phyloP scores from a whole-genome alignment of 2,113 vertebrate species.

The Pseudonaja textilis region DNA sequence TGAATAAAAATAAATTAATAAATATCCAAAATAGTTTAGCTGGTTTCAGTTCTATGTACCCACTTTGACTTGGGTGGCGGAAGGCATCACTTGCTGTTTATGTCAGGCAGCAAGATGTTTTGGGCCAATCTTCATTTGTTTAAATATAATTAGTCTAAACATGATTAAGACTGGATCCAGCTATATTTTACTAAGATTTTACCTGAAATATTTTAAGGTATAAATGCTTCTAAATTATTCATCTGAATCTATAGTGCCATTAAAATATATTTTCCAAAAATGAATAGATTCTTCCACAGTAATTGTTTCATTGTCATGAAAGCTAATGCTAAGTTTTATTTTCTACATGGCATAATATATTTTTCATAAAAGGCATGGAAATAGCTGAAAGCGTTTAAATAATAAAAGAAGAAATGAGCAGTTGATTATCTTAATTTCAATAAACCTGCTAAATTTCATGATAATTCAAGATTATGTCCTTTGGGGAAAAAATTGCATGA shows the following conservation, averaged over 20 bases:
- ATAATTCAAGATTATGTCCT: neutral
- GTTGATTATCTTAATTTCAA: neutral
- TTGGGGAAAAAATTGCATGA: neutral
- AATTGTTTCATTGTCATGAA: neutral
- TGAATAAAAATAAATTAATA: neutral
- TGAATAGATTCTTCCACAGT: neutral
- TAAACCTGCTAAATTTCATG: neutral
- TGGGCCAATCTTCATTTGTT: neutral
- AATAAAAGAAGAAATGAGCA: neutral
- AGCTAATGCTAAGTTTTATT: neutral
- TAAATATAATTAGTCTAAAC: neutral
- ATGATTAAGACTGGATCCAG: neutral
- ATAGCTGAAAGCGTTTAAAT: conserved; percentile 2
- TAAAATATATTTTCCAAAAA: neutral
- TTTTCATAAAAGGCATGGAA: neutral
- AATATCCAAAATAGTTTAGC: neutral
- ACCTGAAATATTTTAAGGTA: neutral
- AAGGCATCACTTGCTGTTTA: neutral
- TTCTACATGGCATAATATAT: neutral
- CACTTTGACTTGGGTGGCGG: neutral
- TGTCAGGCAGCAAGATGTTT: neutral
- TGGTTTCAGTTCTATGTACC: neutral
- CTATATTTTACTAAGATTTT: neutral
- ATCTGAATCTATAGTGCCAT: neutral
- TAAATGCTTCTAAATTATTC: neutral